A percentile compares a stretch with the other conserved stretches of the same genome.
phyloP scores from a whole-genome alignment of 2,113 vertebrate genomes.

The Tringa solitaria region DNA sequence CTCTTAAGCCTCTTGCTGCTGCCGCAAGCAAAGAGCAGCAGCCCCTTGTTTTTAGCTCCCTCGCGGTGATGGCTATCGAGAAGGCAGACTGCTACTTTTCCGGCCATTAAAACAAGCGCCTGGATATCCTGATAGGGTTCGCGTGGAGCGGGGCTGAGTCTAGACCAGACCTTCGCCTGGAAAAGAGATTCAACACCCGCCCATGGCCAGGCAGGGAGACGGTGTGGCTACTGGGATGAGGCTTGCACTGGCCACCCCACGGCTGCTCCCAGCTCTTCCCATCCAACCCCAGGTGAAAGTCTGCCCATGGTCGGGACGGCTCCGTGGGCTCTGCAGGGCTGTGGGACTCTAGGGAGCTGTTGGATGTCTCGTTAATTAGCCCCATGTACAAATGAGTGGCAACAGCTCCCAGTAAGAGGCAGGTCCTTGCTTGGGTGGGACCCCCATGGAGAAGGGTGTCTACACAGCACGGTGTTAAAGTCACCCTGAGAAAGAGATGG shows the following conservation, averaged over 20 bases:
- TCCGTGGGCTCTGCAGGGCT: neutral
- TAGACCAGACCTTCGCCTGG: neutral
- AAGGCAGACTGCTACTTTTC: constrained; percentile 24
- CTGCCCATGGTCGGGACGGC: accelerated
- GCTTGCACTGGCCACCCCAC: neutral
- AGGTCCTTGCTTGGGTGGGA: accelerated
- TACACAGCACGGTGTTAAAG: neutral
- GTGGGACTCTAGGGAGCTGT: neutral
- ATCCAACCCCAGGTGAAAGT: neutral
- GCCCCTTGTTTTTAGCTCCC: constrained; percentile 1
- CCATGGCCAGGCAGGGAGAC: neutral
- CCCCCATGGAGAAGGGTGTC: too few relatives aligned
- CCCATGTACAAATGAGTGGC: accelerated
- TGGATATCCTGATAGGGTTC: constrained; percentile 41
- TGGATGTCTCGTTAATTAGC: neutral
- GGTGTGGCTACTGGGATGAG: neutral
- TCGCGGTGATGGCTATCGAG: neutral
- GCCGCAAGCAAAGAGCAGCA: neutral
- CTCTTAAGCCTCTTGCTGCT: neutral
- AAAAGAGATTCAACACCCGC: neutral
- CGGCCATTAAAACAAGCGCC: constrained; percentile 32
- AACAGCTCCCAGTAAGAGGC: accelerated
- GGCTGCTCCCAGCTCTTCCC: neutral
- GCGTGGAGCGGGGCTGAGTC: neutral
- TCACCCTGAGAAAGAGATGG: neutral